Evolutionary conservation across 2,888 invertebrate genomes (phyloP).

Genomic region (Synergus umbraculus): DNA sequence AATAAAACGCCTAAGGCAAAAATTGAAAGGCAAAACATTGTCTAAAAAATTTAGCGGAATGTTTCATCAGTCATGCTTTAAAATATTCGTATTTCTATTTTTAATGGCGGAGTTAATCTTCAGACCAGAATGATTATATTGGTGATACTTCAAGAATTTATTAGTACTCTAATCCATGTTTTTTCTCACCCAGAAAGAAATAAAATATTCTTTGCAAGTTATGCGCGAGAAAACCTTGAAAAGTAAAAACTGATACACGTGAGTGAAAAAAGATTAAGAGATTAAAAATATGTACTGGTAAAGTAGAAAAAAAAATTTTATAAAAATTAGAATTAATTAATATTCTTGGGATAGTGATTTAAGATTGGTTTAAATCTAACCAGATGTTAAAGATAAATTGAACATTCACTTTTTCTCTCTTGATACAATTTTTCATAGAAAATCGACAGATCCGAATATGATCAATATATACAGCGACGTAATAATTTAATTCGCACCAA

Average conservation of each 20-base stretch:
- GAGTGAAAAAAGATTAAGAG: neutral
- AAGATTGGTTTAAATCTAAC: too few relatives aligned
- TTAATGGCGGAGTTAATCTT: neutral
- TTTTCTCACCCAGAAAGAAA: neutral
- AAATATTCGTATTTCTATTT: neutral
- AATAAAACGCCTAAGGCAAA: neutral
- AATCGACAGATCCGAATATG: neutral
- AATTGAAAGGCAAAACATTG: neutral
- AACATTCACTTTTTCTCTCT: neutral
- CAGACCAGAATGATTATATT: neutral
- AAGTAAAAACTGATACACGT: neutral
- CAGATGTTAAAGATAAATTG: neutral
- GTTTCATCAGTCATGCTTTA: neutral
- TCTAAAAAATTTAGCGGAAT: constrained; percentile 3
- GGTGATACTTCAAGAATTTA: neutral
- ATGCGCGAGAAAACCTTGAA: neutral
- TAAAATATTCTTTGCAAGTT: neutral
- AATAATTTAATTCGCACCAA: constrained; percentile 25
- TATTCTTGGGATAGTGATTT: neutral
- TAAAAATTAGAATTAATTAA: neutral
- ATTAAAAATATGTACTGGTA: neutral
- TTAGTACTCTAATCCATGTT: neutral
- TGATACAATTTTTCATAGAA: neutral
- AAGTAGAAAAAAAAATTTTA: neutral
- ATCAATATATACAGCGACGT: constrained; percentile 18